These are phyloP conservation scores for Netelia virgata DNA, from an alignment of 2,888 invertebrate genomes.

Conservation along the genomic window DNA sequence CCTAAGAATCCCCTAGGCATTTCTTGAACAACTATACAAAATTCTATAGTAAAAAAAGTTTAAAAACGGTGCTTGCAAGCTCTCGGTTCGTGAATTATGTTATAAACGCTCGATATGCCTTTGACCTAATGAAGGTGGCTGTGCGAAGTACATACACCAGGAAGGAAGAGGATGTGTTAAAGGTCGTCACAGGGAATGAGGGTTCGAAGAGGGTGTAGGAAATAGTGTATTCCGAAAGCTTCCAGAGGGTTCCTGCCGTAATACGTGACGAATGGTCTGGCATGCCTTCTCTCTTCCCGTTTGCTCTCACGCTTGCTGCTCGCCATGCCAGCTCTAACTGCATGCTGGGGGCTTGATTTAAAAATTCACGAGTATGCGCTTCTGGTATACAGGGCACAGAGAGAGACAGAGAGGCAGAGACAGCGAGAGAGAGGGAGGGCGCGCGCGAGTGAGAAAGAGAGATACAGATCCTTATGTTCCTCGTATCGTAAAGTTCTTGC, in stretches of 20 bases:
- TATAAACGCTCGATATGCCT: constrained; percentile 1
- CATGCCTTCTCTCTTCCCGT: constrained; percentile 31
- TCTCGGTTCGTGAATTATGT: constrained; percentile 17
- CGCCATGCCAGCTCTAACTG: constrained; percentile 35
- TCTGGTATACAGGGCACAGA: neutral
- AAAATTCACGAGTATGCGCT: constrained; percentile 59
- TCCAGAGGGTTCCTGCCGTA: constrained; percentile 50
- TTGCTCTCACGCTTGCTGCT: constrained; percentile 29
- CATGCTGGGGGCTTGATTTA: constrained; percentile 40
- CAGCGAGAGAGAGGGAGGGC: constrained; percentile 13
- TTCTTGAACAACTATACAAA: neutral
- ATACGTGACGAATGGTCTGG: constrained; percentile 52
- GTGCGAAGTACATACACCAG: neutral
- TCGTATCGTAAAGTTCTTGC: constrained; percentile 57
- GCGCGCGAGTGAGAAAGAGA: constrained; percentile 33
- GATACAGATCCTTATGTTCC: constrained; percentile 55
- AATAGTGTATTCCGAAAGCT: constrained; percentile 57
- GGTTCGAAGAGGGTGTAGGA: constrained; percentile 14
- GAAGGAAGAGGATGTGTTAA: constrained; percentile 6
- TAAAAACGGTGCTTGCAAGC: neutral
- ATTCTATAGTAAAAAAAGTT: neutral
- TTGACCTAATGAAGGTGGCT: constrained; percentile 20
- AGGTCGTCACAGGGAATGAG: neutral
- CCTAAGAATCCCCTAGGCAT: no score
- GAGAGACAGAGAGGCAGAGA: constrained; percentile 53